Percentiles rank a stretch among this genome's conserved stretches.
phyloP scores from a whole-genome alignment of 2,888 invertebrate species.

The Apodemia mormo region DNA sequence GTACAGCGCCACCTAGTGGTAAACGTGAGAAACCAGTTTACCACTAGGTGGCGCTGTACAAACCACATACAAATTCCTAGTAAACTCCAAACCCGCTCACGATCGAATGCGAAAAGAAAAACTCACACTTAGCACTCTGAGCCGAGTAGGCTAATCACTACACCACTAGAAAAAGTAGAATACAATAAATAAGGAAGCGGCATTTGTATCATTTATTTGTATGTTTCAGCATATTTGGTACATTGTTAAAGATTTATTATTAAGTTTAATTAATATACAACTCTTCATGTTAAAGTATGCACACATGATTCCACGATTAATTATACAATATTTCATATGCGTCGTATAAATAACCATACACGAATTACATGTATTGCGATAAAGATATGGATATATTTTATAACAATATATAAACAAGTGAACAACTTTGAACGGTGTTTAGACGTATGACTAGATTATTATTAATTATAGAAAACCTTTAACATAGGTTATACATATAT shows the following conservation, averaged over 20 bases:
- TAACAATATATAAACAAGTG: conserved; percentile 81
- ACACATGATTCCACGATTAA: conserved; percentile 74
- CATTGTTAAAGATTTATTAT: conserved; percentile 76
- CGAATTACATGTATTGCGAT: conserved; percentile 61
- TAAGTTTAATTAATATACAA: conserved; percentile 75
- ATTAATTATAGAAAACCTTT: conserved; percentile 73
- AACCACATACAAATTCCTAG: no score
- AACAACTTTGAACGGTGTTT: conserved; percentile 77
- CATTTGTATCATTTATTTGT: conserved; percentile 78
- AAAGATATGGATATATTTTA: conserved; percentile 76
- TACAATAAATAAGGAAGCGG: conserved; percentile 78
- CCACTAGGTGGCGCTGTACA: no score
- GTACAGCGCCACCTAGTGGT: no score
- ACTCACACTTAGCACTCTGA: no score
- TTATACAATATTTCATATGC: conserved; percentile 62
- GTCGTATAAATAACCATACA: conserved; percentile 77
- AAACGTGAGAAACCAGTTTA: no score
- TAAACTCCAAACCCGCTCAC: no score
- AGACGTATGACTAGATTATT: conserved; percentile 72
- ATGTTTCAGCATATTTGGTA: conserved; percentile 77
- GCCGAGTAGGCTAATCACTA: no score
- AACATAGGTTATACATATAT: conserved; percentile 60
- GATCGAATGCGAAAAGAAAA: no score
- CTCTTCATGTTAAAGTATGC: conserved; percentile 72
- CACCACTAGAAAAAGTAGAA: conserved; percentile 41